phyloP scores from a whole-genome alignment of 2,113 vertebrate species.

The Pyrgilauda ruficollis region DNA sequence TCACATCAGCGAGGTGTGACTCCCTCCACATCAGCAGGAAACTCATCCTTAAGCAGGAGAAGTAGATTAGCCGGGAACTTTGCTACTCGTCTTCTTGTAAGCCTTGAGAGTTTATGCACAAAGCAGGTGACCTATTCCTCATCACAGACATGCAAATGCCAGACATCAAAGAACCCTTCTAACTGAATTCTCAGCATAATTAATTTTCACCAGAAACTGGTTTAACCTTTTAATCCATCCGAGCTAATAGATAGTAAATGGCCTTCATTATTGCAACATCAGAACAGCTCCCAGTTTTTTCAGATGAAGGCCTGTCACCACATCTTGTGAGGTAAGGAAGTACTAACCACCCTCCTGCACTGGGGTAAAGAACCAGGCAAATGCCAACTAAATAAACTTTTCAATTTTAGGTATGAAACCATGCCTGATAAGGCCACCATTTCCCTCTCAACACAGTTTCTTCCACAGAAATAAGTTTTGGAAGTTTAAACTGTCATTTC shows the following conservation, averaged over 20 bases:
- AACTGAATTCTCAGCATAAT: slow-evolving; percentile 33
- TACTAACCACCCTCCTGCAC: neutral
- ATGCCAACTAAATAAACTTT: slow-evolving; percentile 25
- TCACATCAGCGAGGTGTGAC: neutral
- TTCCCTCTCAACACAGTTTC: neutral
- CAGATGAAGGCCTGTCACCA: neutral
- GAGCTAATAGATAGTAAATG: slow-evolving; percentile 53
- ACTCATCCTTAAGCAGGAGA: neutral
- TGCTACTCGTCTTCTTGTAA: slow-evolving; percentile 12
- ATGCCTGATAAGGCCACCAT: neutral
- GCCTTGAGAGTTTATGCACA: slow-evolving; percentile 12
- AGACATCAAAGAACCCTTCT: slow-evolving; percentile 37
- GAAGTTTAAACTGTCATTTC: neutral
- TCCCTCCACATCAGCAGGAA: neutral
- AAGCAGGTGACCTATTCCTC: slow-evolving; percentile 39
- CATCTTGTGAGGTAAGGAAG: neutral
- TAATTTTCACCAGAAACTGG: slow-evolving; percentile 56
- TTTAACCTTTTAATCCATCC: slow-evolving; percentile 62
- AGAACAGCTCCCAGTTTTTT: neutral
- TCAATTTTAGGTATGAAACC: neutral
- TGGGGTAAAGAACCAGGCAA: neutral
- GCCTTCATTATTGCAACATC: slow-evolving; percentile 34
- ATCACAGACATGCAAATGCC: slow-evolving; percentile 54
- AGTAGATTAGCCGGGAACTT: slow-evolving; percentile 38
- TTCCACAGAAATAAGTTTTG: neutral